phyloP scores from a whole-genome alignment of 2,797 vertebrate genomes.

The Oreochromis grahami region DNA sequence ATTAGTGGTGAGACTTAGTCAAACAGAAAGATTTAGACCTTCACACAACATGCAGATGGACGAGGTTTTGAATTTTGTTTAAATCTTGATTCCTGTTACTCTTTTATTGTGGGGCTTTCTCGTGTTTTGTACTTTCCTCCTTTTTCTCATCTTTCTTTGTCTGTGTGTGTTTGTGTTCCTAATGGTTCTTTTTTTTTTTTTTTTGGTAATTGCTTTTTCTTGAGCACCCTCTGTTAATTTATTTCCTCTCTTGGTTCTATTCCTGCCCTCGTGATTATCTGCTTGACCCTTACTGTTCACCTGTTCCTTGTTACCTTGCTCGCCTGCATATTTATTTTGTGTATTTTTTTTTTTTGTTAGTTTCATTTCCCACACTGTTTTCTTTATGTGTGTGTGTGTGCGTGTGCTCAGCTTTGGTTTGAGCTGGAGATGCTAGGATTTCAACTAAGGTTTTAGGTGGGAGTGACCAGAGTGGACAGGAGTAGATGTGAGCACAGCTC shows the following conservation, averaged over 20 bases:
- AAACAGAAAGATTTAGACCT: not conserved
- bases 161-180: not conserved
- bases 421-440: not conserved
- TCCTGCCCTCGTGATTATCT: not conserved
- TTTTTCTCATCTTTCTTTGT: not conserved
- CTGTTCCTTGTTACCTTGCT: not conserved
- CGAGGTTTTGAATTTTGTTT: not conserved
- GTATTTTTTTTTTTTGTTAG: not conserved
- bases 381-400: not conserved
- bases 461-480: not conserved
- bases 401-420: not conserved
- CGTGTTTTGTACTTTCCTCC: not conserved
- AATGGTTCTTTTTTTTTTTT: not conserved
- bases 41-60: not conserved
- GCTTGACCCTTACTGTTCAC: not conserved
- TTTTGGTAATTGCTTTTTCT: too few species aligned
- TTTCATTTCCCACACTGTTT: not conserved
- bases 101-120: not conserved
- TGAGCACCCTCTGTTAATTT: too few species aligned
- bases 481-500: not conserved
- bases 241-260: not conserved
- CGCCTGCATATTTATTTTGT: not conserved
- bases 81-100: not conserved
- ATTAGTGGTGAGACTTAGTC: not conserved
- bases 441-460: not conserved